Evolutionary conservation across 2,888 invertebrate genomes (phyloP), one percentile per base, ranked within the genome.

Genomic region (Aelia acuminata): DNA sequence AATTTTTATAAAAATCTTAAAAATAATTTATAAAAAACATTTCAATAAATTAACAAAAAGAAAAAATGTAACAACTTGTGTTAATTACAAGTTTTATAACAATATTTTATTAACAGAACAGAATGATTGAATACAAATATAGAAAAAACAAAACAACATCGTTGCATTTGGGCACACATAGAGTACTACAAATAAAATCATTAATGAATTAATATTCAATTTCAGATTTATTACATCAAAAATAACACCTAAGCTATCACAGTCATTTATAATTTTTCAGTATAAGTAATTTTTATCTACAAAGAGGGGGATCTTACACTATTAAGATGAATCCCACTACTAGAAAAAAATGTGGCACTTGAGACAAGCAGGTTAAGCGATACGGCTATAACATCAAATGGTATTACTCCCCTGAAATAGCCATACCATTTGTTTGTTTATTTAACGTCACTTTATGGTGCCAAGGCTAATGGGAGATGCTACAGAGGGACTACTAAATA

Each of bases 171-270:
- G 80, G 80, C 80, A 80, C 80, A 80, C 80, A 22, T 22, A 80
- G 13, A 22, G 43, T 80, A 80, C 43, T 80, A 80, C 43, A 80
- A n/a, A 39, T n/a, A 80, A 80, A 80, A 80, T 43, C n/a, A n/a
- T 43, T 43, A 11, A 80, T 80, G 43, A 8, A 80, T 80, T 31
- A 80, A 31, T 18, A 80, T 80, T 80, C 13, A 43, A 80, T 80
- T 80, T 80, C 43, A 39, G 10, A n/a, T 43, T 80, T 80, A 80
- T 43, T 80, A 80, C 80, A 80, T 80, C 43, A 43, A 80, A 39
- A 43, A 80, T 80, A 80, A 80, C 39, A 80, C 39, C 80, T 80
- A 80, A 80, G 80, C 80, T 80, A 80, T 80, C 80, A 80, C 80
- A 80, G 80, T 43, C 80, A 80, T 80, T 80, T 75, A 75, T 75